Conservation (phyloP, 2,888 invertebrate species). For the Ctenicera cuprea region DNA sequence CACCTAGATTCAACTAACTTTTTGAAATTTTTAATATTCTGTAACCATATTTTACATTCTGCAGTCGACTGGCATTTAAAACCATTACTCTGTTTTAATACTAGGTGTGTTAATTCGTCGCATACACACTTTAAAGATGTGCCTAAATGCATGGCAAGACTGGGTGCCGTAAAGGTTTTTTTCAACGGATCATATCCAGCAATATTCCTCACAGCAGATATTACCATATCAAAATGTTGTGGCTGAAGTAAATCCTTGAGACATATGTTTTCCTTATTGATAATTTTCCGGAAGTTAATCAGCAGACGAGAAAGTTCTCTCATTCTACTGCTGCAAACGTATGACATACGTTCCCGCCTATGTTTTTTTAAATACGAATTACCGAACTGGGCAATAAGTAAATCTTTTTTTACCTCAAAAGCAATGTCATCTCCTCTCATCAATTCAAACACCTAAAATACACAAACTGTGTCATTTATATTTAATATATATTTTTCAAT, state of each 20-base stretch:
- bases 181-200: too few relatives aligned
- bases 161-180: slow-evolving; percentile 58
- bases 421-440: slow-evolving; percentile 57
- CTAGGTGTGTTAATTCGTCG: slow-evolving; percentile 55
- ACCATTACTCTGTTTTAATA: slow-evolving; percentile 55
- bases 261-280: slow-evolving; percentile 32
- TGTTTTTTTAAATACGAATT: slow-evolving; percentile 1
- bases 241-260: slow-evolving; percentile 56
- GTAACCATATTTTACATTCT: slow-evolving; percentile 23
- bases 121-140: slow-evolving; percentile 56
- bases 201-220: slow-evolving; percentile 55
- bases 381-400: slow-evolving; percentile 37
- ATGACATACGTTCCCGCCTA: not conserved
- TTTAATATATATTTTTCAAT: not conserved
- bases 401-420: slow-evolving; percentile 56
- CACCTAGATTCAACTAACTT: slow-evolving; percentile 52
- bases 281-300: slow-evolving; percentile 46
- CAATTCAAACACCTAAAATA: slow-evolving; percentile 53
- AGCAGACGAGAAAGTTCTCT: slow-evolving; percentile 55
- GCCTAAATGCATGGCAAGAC: slow-evolving; percentile 59
- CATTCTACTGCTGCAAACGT: slow-evolving; percentile 52
- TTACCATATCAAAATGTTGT: slow-evolving; percentile 56
- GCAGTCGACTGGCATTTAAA: slow-evolving; percentile 52
- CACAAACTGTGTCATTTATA: slow-evolving; percentile 5
- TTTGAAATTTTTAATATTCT: slow-evolving; percentile 45